Evolutionary conservation across 2,888 invertebrate species (phyloP).

Genomic region (Allacma fusca): DNA sequence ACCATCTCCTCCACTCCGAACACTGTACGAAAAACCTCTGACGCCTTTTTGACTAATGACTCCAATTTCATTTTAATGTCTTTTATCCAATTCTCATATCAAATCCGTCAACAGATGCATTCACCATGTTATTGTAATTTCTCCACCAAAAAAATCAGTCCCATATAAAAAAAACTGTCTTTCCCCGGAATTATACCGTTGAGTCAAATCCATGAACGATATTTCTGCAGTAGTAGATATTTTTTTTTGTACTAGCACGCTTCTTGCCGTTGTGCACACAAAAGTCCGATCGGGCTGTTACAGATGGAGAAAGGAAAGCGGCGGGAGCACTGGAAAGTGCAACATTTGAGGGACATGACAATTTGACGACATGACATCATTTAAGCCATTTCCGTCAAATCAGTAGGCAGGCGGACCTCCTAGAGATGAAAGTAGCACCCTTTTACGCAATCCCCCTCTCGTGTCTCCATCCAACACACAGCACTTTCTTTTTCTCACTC

Average conservation of each 20-base stretch:
- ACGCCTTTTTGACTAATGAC: constrained; percentile 32
- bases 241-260: too few species aligned
- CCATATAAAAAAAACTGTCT: too few species aligned
- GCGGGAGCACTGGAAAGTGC: background rate
- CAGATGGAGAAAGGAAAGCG: background rate
- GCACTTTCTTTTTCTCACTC: constrained; percentile 24
- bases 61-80: constrained; percentile 33
- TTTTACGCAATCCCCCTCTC: constrained; percentile 23
- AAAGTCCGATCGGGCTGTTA: too few species aligned
- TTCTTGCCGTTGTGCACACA: too few species aligned
- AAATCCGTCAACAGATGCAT: background rate
- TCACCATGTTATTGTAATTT: background rate
- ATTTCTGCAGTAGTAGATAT: too few species aligned
- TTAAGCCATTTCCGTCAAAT: constrained; percentile 35
- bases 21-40: background rate
- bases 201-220: too few species aligned
- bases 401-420: constrained; percentile 41
- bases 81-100: background rate
- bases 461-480: background rate
- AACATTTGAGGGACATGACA: background rate
- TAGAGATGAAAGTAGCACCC: constrained; percentile 45
- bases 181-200: too few species aligned
- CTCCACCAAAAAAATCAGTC: too few species aligned
- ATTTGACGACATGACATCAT: constrained; percentile 35
- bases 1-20: too few species aligned